Evolutionary conservation across 2,797 vertebrate species (phyloP).

Genomic region (Urosaurus nigricauda): DNA sequence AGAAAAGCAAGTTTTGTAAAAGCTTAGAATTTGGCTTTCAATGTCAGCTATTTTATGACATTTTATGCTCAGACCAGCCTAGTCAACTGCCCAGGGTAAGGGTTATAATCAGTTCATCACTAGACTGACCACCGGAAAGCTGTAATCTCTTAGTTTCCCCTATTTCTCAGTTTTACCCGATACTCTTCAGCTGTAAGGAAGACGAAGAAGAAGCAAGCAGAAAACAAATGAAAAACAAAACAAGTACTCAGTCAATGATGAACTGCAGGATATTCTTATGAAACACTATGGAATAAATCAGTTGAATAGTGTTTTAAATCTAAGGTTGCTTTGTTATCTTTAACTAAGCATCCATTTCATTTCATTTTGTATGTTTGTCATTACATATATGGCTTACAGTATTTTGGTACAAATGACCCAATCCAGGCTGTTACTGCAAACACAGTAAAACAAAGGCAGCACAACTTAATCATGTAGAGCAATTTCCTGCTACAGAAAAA

Average conservation of each 20-base stretch:
- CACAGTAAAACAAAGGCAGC: neutral
- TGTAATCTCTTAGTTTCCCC: neutral
- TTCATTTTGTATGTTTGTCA: slow-evolving; percentile 1
- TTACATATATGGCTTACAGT: neutral
- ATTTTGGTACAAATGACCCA: neutral
- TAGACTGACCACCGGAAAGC: neutral
- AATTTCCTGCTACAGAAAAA: slow-evolving; percentile 4
- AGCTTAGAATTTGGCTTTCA: neutral
- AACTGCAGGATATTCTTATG: neutral
- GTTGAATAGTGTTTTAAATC: neutral
- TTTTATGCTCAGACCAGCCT: neutral
- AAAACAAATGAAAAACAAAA: neutral
- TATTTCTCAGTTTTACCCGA: neutral
- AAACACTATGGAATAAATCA: neutral
- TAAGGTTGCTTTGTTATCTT: neutral
- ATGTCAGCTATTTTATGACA: neutral
- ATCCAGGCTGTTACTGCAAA: neutral
- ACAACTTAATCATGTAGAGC: neutral
- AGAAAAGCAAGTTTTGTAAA: neutral
- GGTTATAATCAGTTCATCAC: neutral
- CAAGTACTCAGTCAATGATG: neutral
- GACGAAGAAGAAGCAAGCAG: neutral
- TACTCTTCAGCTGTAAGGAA: neutral
- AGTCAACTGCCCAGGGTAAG: neutral
- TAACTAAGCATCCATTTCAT: neutral